A percentile compares a stretch with the other conserved stretches of the same genome.
These are phyloP conservation scores for Drosophila phalerata DNA, from an alignment of 2,888 invertebrate species.

Conservation along the genomic window DNA sequence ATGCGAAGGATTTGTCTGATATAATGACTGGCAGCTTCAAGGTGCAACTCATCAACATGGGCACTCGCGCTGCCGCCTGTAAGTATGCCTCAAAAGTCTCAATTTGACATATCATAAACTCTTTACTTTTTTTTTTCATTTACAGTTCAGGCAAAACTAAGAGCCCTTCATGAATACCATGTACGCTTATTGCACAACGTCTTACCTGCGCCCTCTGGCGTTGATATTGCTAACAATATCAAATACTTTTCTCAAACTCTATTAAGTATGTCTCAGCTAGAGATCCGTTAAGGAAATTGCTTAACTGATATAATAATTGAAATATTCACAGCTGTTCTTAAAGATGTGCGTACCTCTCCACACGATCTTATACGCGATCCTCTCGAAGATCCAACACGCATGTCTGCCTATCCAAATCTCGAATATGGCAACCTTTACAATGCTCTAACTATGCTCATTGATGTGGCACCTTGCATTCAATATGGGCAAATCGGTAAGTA, in stretches of 20 bases:
- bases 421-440: slow-evolving; percentile 98
- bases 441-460: slow-evolving; percentile 92
- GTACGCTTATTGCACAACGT: slow-evolving; percentile 95
- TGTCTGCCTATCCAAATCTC: slow-evolving; percentile 97
- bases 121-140: slow-evolving; percentile 8
- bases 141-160: slow-evolving; percentile 98
- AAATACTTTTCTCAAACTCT: slow-evolving; percentile 99
- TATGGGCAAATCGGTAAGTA: slow-evolving; percentile 92
- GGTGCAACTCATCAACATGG: slow-evolving; percentile 93
- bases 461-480: slow-evolving; percentile 96
- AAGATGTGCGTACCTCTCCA: slow-evolving; percentile 97
- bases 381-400: slow-evolving; percentile 93
- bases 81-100: slow-evolving; percentile 86
- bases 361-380: slow-evolving; percentile 95
- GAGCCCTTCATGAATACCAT: slow-evolving; percentile 98
- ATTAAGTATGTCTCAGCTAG: slow-evolving; percentile 90
- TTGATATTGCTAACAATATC: slow-evolving; percentile 98
- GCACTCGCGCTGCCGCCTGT: slow-evolving; percentile 97
- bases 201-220: slow-evolving; percentile 96
- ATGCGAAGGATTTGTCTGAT: slow-evolving; percentile 84
- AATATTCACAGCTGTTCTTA: slow-evolving; percentile 91
- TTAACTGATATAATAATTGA: neutral
- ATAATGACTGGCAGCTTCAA: slow-evolving; percentile 90
- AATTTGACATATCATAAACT: neutral
- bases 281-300: neutral